Evolutionary conservation across 2,113 vertebrate species (phyloP).

Genomic region (Ia io): DNA sequence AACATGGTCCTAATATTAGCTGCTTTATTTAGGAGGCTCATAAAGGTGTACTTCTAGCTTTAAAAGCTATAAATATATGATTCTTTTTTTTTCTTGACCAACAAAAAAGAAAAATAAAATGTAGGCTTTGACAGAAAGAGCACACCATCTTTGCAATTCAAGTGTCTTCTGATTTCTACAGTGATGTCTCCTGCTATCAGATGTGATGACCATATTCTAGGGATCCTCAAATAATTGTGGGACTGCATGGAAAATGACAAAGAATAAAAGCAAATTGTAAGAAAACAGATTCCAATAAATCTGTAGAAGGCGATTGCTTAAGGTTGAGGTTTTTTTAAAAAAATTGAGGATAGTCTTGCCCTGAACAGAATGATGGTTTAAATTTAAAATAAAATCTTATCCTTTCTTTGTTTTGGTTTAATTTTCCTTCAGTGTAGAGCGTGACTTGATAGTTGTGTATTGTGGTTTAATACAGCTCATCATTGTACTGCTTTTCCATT

Average conservation of each 20-base stretch:
- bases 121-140: background rate
- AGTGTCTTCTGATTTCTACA: background rate
- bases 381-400: background rate
- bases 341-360: background rate
- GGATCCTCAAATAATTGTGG: background rate
- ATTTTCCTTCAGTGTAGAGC: constrained; percentile 57
- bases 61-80: background rate
- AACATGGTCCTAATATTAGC: background rate
- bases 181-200: background rate
- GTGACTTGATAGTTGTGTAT: constrained; percentile 45
- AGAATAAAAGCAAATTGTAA: background rate
- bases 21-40: background rate
- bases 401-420: constrained; percentile 68
- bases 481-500: constrained; percentile 77
- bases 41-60: background rate
- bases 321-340: background rate
- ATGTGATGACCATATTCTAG: background rate
- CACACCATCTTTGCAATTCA: background rate
- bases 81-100: background rate
- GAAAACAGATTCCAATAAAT: background rate
- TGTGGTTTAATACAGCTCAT: constrained; percentile 76
- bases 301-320: background rate
- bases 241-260: background rate
- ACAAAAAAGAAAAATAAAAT: background rate
- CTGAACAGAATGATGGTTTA: constrained; percentile 40